Base-by-base conservation (phyloP, 2,797 vertebrate species). In the Coendou prehensilis region DNA sequence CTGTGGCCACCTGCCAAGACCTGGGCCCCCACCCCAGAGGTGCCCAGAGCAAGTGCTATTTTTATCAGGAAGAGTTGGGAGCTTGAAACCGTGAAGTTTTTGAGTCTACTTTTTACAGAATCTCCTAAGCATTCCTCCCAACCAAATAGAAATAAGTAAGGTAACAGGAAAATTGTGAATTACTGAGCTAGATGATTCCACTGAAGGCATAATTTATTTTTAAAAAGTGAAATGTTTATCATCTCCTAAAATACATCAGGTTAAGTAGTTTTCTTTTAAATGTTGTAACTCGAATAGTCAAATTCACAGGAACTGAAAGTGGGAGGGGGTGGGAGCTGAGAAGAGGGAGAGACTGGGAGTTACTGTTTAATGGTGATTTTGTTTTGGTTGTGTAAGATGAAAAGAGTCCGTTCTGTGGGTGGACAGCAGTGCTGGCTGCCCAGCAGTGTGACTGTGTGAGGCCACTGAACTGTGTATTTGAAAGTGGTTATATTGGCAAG, bases 51-150 rank as follows among this genome's bases (percentile, higher is more conserved):
- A 5, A 26, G n/a, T 17, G 63, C 52, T 87, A 3, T 83, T 86
- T 89, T 71, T 67, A 86, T 14, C 33, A 64, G 41, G 52, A 56
- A 26, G 61, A 75, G 11, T 57, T 67, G 33, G 45, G 26, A 47
- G 45, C 71, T 93, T 87, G 75, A 71, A 95, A 78, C 52, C 69
- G 67, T 87, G 84, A 88, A 41, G 57, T 91, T 69, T 75, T 37
- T 52, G 23, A 82, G 37, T 64, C 56, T 91, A 28, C 5, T 50
- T 78, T 57, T 95, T 56, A 15, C 26, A 61, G 37, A 90, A 3
- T 61, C 41, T 75, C 50, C 67, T 33, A 63, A 84, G 2, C 11
- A 5, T 56, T 57, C 1, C 15, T 61, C 37, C 56, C 2, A 30
- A 10, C 33, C 20, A 54, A 57, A 54, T 4, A 69, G 57, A 92